Conservation (phyloP, 1,140 invertebrate species). For the Hypsibius dujardini region DNA sequence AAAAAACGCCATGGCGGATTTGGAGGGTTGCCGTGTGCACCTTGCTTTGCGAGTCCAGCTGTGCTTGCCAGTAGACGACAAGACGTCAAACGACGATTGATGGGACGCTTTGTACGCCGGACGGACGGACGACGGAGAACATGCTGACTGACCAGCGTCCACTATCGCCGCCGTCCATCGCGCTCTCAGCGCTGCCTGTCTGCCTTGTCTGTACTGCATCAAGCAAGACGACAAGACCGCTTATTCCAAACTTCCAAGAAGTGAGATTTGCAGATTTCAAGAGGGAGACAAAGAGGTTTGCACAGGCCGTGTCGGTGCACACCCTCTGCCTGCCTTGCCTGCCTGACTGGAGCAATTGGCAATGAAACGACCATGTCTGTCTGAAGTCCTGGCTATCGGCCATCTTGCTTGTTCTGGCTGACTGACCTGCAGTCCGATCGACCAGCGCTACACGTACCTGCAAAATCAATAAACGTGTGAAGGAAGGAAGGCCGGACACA, state of each 20-base stretch:
- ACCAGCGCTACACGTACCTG: too few relatives aligned
- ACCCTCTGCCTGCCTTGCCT: too few relatives aligned
- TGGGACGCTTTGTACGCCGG: conserved; percentile 9
- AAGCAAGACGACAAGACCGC: not conserved
- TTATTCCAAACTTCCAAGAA: not conserved
- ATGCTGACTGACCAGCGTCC: not conserved
- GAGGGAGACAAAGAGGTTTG: conserved; percentile 12
- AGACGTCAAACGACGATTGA: conserved; percentile 9
- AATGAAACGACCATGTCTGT: too few relatives aligned
- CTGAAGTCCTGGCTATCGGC: too few relatives aligned
- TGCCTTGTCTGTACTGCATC: not conserved
- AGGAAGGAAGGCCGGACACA: too few relatives aligned
- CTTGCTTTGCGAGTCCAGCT: not conserved
- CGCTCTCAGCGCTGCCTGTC: not conserved
- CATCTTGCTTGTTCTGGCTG: too few relatives aligned
- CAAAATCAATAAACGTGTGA: too few relatives aligned
- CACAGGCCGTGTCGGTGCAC: not conserved
- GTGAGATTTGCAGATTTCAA: not conserved
- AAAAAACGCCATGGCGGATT: too few relatives aligned
- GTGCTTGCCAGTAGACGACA: too few relatives aligned
- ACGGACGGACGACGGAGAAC: not conserved
- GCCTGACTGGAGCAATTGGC: too few relatives aligned
- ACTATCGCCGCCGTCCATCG: not conserved
- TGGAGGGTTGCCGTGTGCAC: not conserved
- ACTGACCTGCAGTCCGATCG: too few relatives aligned